Evolutionary conservation across 2,797 vertebrate genomes (phyloP).

Genomic region (Catamblyrhynchus diadema): DNA sequence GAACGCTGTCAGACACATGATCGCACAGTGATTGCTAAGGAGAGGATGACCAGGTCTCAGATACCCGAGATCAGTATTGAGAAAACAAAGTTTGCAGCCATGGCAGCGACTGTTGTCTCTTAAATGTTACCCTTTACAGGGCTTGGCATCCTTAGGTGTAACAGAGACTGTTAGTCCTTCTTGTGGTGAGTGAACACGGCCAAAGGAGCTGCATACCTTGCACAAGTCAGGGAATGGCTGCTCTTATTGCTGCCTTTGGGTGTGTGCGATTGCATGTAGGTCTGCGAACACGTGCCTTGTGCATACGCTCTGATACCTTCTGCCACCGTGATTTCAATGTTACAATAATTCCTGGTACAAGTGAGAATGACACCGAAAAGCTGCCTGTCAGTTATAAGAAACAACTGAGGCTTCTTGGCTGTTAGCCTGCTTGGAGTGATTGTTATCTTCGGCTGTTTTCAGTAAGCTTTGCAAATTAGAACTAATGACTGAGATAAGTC

Average conservation of each 20-base stretch:
- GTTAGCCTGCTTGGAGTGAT: not conserved
- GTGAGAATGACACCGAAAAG: not conserved
- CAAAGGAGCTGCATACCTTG: not conserved
- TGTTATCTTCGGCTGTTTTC: constrained; percentile 17
- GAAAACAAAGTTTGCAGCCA: constrained; percentile 64
- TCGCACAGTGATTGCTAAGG: not conserved
- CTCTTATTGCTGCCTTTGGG: not conserved
- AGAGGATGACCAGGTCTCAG: not conserved
- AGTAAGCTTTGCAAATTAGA: constrained; percentile 3
- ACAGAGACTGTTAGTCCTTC: not conserved
- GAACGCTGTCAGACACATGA: constrained; percentile 19
- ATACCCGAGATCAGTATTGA: constrained; percentile 20
- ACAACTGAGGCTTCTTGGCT: not conserved
- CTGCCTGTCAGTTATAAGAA: not conserved
- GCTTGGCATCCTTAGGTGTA: not conserved
- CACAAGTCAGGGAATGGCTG: not conserved
- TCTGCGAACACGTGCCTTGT: fast-evolving
- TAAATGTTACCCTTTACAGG: not conserved
- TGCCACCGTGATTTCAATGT: not conserved
- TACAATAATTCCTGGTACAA: not conserved
- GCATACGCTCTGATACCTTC: fast-evolving
- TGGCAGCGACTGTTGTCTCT: not conserved
- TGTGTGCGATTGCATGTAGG: not conserved
- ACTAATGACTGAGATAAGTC: not conserved
- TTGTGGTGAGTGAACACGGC: not conserved